These are phyloP conservation scores for Ptychoptera contaminata DNA, from an alignment of 2,888 invertebrate genomes.

Conservation along the genomic window DNA sequence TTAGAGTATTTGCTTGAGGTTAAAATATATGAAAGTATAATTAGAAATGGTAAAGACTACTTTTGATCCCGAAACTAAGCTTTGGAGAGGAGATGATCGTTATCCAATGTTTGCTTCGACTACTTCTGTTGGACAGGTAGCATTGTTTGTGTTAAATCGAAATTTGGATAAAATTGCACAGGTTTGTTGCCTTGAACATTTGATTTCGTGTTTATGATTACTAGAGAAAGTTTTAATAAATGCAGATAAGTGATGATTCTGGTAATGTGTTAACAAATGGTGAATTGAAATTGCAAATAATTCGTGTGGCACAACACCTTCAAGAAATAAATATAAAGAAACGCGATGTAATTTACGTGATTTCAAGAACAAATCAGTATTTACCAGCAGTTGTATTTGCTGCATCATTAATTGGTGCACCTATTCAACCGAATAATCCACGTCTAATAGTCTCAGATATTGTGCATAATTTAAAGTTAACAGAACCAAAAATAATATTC, in stretches of 20 bases:
- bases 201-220: too few species aligned
- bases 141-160: too few species aligned
- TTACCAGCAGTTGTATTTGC: constrained; percentile 1
- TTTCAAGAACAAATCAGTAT: not conserved
- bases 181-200: too few species aligned
- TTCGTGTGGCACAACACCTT: constrained; percentile 7
- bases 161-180: too few species aligned
- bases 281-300: constrained; percentile 1
- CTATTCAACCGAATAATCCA: constrained; percentile 5
- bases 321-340: not conserved
- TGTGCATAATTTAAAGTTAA: not conserved
- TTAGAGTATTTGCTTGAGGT: too few species aligned
- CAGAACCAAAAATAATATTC: constrained; percentile 6
- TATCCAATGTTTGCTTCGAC: too few species aligned
- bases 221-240: too few species aligned
- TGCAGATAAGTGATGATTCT: constrained; percentile 6
- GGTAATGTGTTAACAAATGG: constrained; percentile 3
- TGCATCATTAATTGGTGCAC: constrained; percentile 2
- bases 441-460: not conserved
- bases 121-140: too few species aligned
- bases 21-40: too few species aligned
- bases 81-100: too few species aligned
- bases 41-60: too few species aligned
- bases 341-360: constrained; percentile 5
- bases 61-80: too few species aligned